Percentiles rank a stretch among this genome's conserved stretches.
Conservation (phyloP, 2,888 invertebrate species). For the Brassicogethes aeneus region DNA sequence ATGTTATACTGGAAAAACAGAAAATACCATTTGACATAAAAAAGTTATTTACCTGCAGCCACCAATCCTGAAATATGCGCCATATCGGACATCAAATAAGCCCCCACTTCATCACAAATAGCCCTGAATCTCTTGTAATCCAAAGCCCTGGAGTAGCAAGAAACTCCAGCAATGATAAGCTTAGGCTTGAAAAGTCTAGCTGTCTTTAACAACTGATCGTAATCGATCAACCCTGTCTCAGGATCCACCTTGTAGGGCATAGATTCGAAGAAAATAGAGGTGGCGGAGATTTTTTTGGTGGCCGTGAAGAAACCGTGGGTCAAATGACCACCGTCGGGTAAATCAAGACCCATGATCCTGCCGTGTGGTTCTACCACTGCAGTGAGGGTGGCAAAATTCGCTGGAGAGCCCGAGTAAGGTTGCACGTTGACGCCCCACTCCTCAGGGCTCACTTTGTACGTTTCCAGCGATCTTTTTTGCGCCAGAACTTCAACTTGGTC, state of each 20-base stretch:
- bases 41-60: constrained; percentile 55
- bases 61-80: constrained; percentile 91
- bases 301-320: constrained; percentile 89
- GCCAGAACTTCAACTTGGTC: constrained; percentile 88
- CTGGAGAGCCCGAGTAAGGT: constrained; percentile 90
- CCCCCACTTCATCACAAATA: constrained; percentile 74
- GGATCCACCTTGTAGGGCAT: constrained; percentile 92
- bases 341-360: constrained; percentile 91
- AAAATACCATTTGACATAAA: background rate
- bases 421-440: constrained; percentile 98
- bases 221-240: constrained; percentile 82
- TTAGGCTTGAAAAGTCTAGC: constrained; percentile 85
- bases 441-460: constrained; percentile 70
- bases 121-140: constrained; percentile 85
- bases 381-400: constrained; percentile 95
- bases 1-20: no score
- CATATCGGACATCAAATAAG: constrained; percentile 91
- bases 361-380: constrained; percentile 43
- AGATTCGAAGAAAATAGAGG: constrained; percentile 96
- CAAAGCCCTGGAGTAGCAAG: constrained; percentile 86
- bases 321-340: constrained; percentile 95
- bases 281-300: constrained; percentile 88
- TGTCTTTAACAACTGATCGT: constrained; percentile 73
- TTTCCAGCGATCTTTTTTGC: constrained; percentile 77
- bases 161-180: constrained; percentile 88